Evolutionary conservation across 2,113 vertebrate species (phyloP).

Genomic region (Podiceps cristatus): DNA sequence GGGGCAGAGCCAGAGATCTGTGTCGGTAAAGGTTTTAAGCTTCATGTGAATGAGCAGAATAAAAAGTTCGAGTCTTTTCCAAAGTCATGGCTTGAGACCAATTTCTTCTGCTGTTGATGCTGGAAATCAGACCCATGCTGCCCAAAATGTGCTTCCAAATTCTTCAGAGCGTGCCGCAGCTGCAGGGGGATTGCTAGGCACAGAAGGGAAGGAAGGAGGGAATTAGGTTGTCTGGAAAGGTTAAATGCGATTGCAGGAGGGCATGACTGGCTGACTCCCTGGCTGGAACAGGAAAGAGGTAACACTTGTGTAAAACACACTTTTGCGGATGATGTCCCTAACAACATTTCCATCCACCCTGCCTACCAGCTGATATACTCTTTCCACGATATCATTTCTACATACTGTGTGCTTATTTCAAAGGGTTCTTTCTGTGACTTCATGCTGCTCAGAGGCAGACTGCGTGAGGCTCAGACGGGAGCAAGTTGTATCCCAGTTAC

Average conservation of each 20-base stretch:
- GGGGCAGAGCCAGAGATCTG: neutral
- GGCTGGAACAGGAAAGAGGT: neutral
- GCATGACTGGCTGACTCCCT: neutral
- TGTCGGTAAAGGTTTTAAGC: neutral
- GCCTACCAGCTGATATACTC: fast-evolving
- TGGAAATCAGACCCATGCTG: constrained; percentile 6
- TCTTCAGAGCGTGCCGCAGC: neutral
- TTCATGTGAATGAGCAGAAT: neutral
- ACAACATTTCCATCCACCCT: neutral
- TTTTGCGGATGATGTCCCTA: neutral
- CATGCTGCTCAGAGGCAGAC: neutral
- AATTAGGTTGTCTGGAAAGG: neutral
- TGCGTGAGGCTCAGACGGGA: neutral
- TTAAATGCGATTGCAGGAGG: neutral
- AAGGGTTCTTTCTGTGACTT: neutral
- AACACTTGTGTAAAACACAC: neutral
- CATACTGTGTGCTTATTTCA: neutral
- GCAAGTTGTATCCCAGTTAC: neutral
- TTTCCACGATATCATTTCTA: neutral
- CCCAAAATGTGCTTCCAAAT: neutral
- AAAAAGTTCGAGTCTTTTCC: neutral
- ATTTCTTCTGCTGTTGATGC: neutral
- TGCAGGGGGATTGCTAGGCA: neutral
- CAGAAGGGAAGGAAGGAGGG: neutral
- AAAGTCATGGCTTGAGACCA: neutral